Evolutionary conservation across 2,888 invertebrate genomes (phyloP), one percentile per base, ranked within the genome.

Genomic region (Saturnia pavonia): DNA sequence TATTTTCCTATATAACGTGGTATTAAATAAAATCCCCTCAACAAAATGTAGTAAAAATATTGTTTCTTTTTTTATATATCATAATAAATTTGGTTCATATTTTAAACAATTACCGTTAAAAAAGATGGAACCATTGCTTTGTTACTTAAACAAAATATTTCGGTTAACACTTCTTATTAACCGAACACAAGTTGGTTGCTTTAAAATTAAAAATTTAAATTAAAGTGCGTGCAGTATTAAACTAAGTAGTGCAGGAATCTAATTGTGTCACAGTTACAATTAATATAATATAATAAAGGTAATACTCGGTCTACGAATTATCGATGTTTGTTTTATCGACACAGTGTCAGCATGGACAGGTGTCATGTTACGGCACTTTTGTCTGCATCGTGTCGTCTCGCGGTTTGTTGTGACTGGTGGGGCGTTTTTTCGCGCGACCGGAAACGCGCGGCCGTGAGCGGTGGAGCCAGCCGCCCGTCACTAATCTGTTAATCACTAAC

Each of bases 331-430:
- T 34, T 65, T 40, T 65, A 65, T 65, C 65, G 65, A 65, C n/a
- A 65, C 14, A 12, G 51, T 11, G 66, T 25, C 71, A 73, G 80
- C 69, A 1, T 14, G 65, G 65, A 14, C 80, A 82, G 83, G 86
- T 87, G 86, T 85, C 78, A 73, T 72, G 80, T 83, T 84, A 82
- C 80, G 74, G 77, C 76, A 76, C 77, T 77, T 77, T 78, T 76
- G 79, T 79, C 78, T 79, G 76, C 76, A 72, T 65, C 34, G 40
- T 40, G 65, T 40, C 65, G 65, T 60, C 57, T 60, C 65, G 40
- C 73, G 72, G 81, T 78, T 86, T 83, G 81, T 84, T 81, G 80
- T 82, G 82, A 79, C 80, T 80, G 77, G 70, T 34, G 63, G 67
- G 74, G 72, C 73, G 77, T 76, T 82, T 83, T 82, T 80, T 75